Percentiles rank a stretch among this genome's conserved stretches.
phyloP scores from a whole-genome alignment of 2,113 vertebrate genomes.

The Megaceryle torquata region DNA sequence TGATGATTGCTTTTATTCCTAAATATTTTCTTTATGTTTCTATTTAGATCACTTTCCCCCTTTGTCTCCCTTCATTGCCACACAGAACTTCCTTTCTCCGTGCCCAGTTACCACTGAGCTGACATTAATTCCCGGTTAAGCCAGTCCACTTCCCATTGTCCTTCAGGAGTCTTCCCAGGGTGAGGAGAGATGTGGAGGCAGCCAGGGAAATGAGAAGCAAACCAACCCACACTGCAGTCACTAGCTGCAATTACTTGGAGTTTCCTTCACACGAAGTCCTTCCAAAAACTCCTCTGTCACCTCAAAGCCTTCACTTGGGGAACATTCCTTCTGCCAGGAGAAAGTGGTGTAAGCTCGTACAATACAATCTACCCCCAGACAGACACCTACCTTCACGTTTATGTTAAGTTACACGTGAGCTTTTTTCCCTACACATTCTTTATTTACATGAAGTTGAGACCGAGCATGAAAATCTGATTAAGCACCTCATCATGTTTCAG shows the following conservation, averaged over 20 bases:
- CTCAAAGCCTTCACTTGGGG: not conserved
- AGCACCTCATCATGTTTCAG: not conserved
- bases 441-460: not conserved
- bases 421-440: not conserved
- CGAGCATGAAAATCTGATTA: not conserved
- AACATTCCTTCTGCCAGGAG: not conserved
- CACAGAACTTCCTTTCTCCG: not conserved
- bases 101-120: not conserved
- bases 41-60: not conserved
- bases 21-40: constrained; percentile 13
- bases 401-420: not conserved
- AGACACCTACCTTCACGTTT: not conserved
- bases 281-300: not conserved
- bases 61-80: not conserved
- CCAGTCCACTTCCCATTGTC: not conserved
- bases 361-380: not conserved
- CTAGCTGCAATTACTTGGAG: not conserved
- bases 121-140: not conserved
- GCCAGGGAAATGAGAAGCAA: not conserved
- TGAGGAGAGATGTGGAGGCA: not conserved
- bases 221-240: not conserved
- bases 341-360: not conserved
- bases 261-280: not conserved
- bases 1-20: not conserved
- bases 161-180: not conserved